Evolutionary conservation across 2,888 invertebrate species (phyloP).

Genomic region (Bellardia pandia): DNA sequence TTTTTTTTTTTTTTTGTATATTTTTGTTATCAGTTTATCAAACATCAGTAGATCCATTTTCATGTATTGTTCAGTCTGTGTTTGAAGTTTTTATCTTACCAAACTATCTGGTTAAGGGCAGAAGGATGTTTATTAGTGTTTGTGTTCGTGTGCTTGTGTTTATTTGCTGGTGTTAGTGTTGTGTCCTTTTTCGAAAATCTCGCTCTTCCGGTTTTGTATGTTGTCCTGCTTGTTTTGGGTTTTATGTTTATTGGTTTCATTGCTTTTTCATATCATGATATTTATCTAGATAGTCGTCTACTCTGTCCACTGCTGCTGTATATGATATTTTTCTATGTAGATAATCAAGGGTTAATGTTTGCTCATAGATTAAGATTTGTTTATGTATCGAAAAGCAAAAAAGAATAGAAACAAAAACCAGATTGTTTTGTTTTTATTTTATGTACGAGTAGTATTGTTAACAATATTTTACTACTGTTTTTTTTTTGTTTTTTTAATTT

Average conservation of each 20-base stretch:
- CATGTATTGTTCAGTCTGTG: constrained; percentile 55
- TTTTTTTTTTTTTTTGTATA: not conserved
- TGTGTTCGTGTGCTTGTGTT: constrained; percentile 10
- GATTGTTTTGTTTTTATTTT: constrained; percentile 23
- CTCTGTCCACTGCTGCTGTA: constrained; percentile 37
- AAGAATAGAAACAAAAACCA: constrained; percentile 35
- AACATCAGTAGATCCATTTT: constrained; percentile 59
- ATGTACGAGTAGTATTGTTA: not conserved
- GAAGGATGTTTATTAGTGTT: constrained; percentile 12
- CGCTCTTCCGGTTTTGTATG: constrained; percentile 65
- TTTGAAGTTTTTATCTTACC: constrained; percentile 58
- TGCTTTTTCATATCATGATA: constrained; percentile 51
- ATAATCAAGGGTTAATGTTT: constrained; percentile 70
- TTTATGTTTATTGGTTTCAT: constrained; percentile 56
- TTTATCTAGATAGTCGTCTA: constrained; percentile 47
- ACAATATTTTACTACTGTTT: constrained; percentile 38
- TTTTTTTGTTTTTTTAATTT: not conserved
- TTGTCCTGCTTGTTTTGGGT: constrained; percentile 50
- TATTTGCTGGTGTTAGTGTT: not conserved
- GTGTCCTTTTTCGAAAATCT: constrained; percentile 56
- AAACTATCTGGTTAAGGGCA: constrained; percentile 43
- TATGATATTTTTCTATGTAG: constrained; percentile 10
- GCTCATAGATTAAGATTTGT: constrained; percentile 38
- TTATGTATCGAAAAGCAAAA: constrained; percentile 1
- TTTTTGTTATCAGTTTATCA: constrained; percentile 43